Conservation (phyloP, 2,113 vertebrate genomes). For the Labrus mixtus region DNA sequence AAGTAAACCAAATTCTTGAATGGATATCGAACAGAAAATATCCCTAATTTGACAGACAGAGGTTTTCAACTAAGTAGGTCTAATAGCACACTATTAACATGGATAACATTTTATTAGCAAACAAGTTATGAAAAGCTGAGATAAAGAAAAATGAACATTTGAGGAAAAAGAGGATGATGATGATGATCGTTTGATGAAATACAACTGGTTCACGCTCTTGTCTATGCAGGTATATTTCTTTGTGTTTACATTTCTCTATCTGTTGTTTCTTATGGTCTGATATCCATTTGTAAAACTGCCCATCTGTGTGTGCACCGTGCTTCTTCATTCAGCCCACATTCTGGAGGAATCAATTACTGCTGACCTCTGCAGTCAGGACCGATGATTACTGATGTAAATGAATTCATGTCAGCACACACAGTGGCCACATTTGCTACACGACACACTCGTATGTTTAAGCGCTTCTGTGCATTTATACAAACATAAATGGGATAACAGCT, state of each 20-base stretch:
- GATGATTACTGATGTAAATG: not conserved
- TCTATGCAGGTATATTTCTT: not conserved
- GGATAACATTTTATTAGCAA: too few species aligned
- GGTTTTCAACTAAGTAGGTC: too few species aligned
- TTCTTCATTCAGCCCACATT: conserved; percentile 6
- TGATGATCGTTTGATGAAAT: too few species aligned
- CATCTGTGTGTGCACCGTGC: not conserved
- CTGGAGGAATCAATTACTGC: conserved; percentile 33
- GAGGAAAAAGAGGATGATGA: too few species aligned
- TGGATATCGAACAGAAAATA: too few species aligned
- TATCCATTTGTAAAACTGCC: not conserved
- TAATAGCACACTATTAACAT: too few species aligned
- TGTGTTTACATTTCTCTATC: not conserved
- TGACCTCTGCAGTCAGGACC: conserved; percentile 26
- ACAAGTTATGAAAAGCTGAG: too few species aligned
- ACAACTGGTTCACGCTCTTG: not conserved
- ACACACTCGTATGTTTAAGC: not conserved
- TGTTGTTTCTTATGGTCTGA: not conserved
- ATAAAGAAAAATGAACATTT: too few species aligned
- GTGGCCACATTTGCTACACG: not conserved
- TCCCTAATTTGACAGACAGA: too few species aligned
- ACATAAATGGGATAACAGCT: not conserved
- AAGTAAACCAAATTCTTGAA: too few species aligned
- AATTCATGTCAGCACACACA: conserved; percentile 12
- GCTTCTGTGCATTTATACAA: not conserved